Evolutionary conservation across 2,888 invertebrate species (phyloP).

Genomic region (Furcula furcula): DNA sequence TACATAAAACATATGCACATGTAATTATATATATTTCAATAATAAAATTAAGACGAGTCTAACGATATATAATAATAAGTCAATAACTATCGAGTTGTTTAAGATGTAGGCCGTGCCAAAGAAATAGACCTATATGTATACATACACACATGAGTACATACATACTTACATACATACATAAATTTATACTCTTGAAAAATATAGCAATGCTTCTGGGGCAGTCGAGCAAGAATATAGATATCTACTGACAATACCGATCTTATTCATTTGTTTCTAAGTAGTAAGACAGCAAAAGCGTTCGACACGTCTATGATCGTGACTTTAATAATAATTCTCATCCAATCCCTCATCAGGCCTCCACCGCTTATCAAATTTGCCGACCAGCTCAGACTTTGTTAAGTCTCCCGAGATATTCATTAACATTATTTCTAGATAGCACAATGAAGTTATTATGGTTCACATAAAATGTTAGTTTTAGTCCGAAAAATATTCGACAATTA

Average conservation of each 20-base stretch:
- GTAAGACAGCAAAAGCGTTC: conserved; percentile 11
- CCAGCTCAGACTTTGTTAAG: conserved; percentile 24
- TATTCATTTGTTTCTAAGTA: background rate
- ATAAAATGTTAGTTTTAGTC: conserved; percentile 27
- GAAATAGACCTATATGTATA: too few relatives aligned
- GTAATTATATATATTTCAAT: too few relatives aligned
- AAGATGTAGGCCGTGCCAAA: too few relatives aligned
- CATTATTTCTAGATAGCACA: conserved; percentile 33
- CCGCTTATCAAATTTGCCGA: conserved; percentile 34
- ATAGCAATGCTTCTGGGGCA: too few relatives aligned
- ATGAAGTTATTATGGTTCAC: conserved; percentile 16
- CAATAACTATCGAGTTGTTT: too few relatives aligned
- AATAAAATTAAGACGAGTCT: too few relatives aligned
- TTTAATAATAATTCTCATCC: conserved; percentile 21
- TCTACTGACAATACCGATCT: too few relatives aligned
- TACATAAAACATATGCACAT: too few relatives aligned
- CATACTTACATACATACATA: too few relatives aligned
- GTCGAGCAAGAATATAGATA: background rate
- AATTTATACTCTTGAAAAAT: too few relatives aligned
- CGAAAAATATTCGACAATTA: conserved; percentile 25
- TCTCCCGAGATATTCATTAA: conserved; percentile 40
- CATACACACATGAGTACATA: too few relatives aligned
- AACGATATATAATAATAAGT: too few relatives aligned
- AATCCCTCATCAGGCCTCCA: conserved; percentile 21
- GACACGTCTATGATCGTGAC: conserved; percentile 11